Evolutionary conservation across 2,113 vertebrate species (phyloP), one percentile per base, ranked within the genome.

Genomic region (Leuciscus idus): DNA sequence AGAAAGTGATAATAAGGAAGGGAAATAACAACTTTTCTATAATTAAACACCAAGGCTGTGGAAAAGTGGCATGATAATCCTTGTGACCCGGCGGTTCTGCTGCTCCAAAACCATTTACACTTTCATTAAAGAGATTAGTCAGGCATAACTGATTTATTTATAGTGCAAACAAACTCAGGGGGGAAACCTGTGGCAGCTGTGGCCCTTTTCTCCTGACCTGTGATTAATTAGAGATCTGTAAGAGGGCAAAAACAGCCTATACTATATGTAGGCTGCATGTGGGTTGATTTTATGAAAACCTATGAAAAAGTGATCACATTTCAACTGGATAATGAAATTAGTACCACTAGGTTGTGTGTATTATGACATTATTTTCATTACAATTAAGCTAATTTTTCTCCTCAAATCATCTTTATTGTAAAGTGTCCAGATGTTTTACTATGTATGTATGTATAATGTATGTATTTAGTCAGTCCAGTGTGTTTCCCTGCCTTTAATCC

Each of bases 51-150:
- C 91, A 92, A 93, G 92, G 91, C 90, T 87, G 82, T 77, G 86
- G 89, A 93, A 91, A 92, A 90, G 89, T 82, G 91, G 89, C 90
- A 89, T 91, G 90, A 90, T 95, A 94, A 95, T 94, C 92, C 91
- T 81, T 87, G 82, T 90, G 88, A 93, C 92, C 92, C 87, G 84
- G 91, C 88, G 90, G 94, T 93, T 93, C 92, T 88, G 64, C 91
- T 90, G 77, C 92, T 94, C 91, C 89, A 92, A 92, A 94, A 92
- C 90, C 92, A 91, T 94, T 95, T 94, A 93, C 91, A 90, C 94
- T 93, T 95, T 94, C 94, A 95, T 95, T 95, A 95, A 94, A 94
- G 93, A 90, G 93, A 91, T 92, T 92, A 95, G 92, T 90, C 92
- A 84, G 90, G 93, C 90, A 89, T 92, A 95, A 93, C 92, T 78